Conservation (phyloP, 2,888 invertebrate genomes). For the Athalia circularis region DNA sequence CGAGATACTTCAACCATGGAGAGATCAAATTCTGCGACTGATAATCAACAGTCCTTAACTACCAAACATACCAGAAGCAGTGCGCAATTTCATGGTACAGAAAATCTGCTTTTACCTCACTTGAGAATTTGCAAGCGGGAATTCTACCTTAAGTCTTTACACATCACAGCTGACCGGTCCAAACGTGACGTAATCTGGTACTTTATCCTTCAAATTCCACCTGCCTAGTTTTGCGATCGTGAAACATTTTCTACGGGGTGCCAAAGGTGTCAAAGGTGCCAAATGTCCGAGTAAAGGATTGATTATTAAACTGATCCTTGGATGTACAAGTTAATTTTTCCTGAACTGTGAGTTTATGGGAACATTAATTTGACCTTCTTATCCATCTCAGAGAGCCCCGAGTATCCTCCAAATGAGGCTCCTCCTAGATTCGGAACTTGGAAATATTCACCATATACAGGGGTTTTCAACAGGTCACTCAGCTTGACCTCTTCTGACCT, state of each 20-base stretch:
- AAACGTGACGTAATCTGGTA: slow-evolving; percentile 17
- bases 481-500: too few species aligned
- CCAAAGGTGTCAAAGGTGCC: slow-evolving; percentile 21
- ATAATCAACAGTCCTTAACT: background rate
- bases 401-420: too few species aligned
- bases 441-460: too few species aligned
- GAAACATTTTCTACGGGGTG: slow-evolving; percentile 23
- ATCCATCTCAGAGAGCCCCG: too few species aligned
- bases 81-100: slow-evolving; percentile 3
- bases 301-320: slow-evolving; percentile 15
- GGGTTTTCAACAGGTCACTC: too few species aligned
- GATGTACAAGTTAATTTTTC: slow-evolving; percentile 3
- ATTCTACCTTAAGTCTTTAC: slow-evolving; percentile 8
- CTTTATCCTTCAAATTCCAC: slow-evolving; percentile 10
- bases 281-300: slow-evolving; percentile 20
- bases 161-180: background rate
- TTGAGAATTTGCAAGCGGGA: background rate
- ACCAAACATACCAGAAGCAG: background rate
- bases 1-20: background rate
- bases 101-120: background rate
- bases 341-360: too few species aligned
- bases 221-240: background rate
- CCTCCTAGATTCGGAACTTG: too few species aligned
- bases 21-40: background rate
- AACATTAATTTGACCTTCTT: too few species aligned